phyloP scores from a whole-genome alignment of 2,113 vertebrate genomes.

The Craseonycteris thonglongyai region DNA sequence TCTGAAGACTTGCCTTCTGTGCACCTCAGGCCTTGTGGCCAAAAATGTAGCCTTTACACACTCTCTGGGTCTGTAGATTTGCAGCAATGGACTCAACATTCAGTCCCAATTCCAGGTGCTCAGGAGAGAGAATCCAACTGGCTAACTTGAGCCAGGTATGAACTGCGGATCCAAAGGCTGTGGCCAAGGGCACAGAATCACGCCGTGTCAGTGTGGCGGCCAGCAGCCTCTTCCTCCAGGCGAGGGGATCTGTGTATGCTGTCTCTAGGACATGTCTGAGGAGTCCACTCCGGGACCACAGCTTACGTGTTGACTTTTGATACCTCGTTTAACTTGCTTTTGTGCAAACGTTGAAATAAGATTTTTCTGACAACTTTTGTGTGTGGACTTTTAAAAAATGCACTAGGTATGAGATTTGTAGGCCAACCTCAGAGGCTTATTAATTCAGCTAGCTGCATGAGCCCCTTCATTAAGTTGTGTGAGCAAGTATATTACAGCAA shows the following conservation, averaged over 20 bases:
- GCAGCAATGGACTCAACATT: neutral
- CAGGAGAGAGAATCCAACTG: neutral
- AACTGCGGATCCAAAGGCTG: neutral
- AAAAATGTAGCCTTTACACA: neutral
- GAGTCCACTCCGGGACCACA: neutral
- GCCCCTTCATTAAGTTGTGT: neutral
- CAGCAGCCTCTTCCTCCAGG: no score
- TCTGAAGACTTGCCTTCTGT: neutral
- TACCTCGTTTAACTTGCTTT: neutral
- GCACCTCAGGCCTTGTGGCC: neutral
- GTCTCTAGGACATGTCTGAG: neutral
- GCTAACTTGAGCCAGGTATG: neutral
- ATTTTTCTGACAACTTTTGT: neutral
- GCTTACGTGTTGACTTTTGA: neutral
- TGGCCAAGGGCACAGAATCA: neutral
- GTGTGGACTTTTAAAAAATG: neutral
- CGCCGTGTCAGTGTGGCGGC: no score
- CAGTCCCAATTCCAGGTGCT: neutral
- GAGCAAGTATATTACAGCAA: neutral
- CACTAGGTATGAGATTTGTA: neutral
- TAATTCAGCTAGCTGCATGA: neutral
- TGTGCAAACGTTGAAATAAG: neutral
- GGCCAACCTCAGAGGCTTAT: neutral
- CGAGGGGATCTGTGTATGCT: no score
- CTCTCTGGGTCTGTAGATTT: neutral